These are phyloP conservation scores for Mustela lutreola DNA, from an alignment of 2,113 vertebrate genomes.

Conservation along the genomic window DNA sequence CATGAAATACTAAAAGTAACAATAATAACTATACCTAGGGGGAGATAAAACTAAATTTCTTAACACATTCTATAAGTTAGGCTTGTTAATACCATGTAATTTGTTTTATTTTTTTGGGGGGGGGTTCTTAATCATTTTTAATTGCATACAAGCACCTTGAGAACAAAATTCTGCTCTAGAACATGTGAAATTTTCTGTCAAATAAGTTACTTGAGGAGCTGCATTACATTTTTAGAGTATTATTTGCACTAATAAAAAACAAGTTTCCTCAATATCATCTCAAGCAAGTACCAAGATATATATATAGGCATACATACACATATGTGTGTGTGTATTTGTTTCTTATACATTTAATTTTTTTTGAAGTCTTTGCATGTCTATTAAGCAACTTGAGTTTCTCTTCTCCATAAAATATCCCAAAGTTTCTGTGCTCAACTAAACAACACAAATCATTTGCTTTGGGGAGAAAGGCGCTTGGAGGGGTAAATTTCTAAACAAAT, in stretches of 20 bases:
- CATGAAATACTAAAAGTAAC: not conserved
- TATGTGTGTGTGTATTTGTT: not conserved
- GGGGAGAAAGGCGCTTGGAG: not conserved
- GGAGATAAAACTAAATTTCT: not conserved
- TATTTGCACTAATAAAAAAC: not conserved
- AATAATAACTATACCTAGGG: not conserved
- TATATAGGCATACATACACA: too few species aligned
- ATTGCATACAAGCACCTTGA: not conserved
- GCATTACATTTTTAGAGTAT: not conserved
- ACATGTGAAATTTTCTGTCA: not conserved
- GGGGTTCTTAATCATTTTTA: not conserved
- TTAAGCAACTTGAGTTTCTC: not conserved
- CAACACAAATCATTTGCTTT: not conserved
- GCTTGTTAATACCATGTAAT: not conserved
- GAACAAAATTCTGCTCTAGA: not conserved
- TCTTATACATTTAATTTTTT: not conserved
- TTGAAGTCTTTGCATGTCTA: not conserved
- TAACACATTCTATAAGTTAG: not conserved
- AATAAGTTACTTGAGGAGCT: not conserved
- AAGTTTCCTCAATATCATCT: not conserved
- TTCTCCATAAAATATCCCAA: not conserved
- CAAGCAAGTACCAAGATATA: not conserved
- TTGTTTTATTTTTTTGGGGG: too few species aligned
- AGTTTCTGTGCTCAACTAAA: not conserved
- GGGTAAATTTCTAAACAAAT: not conserved